phyloP scores from a whole-genome alignment of 1,140 invertebrate species.

The Microvelia longipes region DNA sequence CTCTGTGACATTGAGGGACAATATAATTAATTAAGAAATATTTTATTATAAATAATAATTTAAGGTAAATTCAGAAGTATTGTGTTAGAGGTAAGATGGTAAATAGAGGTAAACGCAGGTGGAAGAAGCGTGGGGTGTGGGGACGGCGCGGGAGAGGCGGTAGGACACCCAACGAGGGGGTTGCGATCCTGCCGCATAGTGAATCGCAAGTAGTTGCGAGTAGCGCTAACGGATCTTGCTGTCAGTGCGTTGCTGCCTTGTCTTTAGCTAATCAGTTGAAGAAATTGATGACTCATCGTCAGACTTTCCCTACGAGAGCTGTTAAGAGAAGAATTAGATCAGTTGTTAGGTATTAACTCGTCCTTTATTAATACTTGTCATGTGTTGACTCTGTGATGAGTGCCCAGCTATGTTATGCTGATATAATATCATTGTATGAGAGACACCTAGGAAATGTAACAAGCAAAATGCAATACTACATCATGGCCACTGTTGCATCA shows the following conservation, averaged over 20 bases:
- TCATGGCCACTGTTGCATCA: no score
- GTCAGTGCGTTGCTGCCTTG: constrained; percentile 29
- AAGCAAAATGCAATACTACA: no score
- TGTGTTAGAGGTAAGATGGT: neutral
- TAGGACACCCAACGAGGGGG: neutral
- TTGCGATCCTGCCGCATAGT: constrained; percentile 6
- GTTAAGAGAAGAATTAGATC: constrained; percentile 35
- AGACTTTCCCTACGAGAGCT: neutral
- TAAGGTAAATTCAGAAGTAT: neutral
- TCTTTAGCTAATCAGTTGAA: constrained; percentile 34
- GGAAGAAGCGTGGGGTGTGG: neutral
- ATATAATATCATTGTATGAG: no score
- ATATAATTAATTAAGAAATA: neutral
- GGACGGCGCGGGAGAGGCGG: constrained; percentile 2
- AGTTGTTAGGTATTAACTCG: constrained; percentile 43
- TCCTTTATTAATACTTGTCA: no score
- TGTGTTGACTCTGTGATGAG: no score
- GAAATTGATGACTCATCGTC: constrained; percentile 28
- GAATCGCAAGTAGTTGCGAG: neutral
- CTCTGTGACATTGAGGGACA: neutral
- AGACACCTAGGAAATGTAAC: no score
- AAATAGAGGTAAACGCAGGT: neutral
- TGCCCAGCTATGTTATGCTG: no score
- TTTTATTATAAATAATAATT: neutral
- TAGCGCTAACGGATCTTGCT: neutral